A percentile compares a stretch with the other conserved stretches of the same genome.
phyloP scores from a whole-genome alignment of 2,113 vertebrate species.

The rabbit (Oryctolagus cuniculus) region DNA sequence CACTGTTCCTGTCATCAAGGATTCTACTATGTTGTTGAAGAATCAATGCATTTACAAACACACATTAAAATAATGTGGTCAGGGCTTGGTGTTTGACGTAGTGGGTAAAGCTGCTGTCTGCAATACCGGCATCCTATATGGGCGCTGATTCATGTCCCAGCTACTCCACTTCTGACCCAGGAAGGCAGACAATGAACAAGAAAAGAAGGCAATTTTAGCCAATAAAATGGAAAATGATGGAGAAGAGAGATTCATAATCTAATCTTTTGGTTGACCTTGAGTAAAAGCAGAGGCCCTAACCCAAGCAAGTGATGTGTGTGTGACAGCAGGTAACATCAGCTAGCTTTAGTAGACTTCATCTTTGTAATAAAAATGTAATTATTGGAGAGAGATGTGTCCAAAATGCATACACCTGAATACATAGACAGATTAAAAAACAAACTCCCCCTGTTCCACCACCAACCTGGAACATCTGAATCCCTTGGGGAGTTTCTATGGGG shows the following conservation, averaged over 20 bases:
- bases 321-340: background rate
- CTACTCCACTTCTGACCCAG: too few relatives aligned
- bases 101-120: too few relatives aligned
- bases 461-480: conserved; percentile 93
- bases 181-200: background rate
- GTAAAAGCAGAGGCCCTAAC: background rate
- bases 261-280: background rate
- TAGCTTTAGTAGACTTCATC: background rate
- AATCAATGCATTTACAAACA: background rate
- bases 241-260: background rate
- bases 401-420: background rate
- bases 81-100: too few relatives aligned
- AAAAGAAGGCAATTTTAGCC: background rate
- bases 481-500: conserved; percentile 86
- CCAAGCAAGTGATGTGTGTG: background rate
- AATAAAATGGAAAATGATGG: background rate
- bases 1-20: background rate
- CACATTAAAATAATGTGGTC: background rate
- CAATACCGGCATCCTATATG: too few relatives aligned
- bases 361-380: background rate
- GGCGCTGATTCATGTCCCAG: too few relatives aligned
- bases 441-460: background rate
- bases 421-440: background rate
- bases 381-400: background rate
- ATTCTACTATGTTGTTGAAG: background rate